Evolutionary conservation across 2,113 vertebrate species (phyloP).

Genomic region (Colossoma macropomum): DNA sequence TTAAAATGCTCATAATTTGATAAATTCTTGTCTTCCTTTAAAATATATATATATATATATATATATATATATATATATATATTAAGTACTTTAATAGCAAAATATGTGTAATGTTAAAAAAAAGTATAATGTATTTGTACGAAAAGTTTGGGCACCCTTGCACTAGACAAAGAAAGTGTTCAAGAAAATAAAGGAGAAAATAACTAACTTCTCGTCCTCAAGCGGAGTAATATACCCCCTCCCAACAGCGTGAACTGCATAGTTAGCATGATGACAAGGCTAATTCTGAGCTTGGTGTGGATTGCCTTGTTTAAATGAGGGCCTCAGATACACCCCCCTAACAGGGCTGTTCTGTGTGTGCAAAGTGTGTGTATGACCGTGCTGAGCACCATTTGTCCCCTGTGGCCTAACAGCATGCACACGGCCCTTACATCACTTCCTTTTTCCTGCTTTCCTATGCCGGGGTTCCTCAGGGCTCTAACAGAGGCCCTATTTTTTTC

Average conservation of each 20-base stretch:
- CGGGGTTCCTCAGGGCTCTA: constrained; percentile 48
- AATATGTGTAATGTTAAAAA: too few relatives aligned
- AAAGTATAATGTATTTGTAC: too few relatives aligned
- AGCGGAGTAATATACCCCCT: too few relatives aligned
- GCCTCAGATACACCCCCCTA: neutral
- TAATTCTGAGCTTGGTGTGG: constrained; percentile 5
- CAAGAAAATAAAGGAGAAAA: too few relatives aligned
- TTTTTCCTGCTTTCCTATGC: constrained; percentile 46
- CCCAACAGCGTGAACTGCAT: neutral
- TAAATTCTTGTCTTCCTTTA: too few relatives aligned
- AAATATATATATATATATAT: too few relatives aligned
- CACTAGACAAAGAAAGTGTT: too few relatives aligned
- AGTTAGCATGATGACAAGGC: constrained; percentile 19
- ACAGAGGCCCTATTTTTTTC: constrained; percentile 42
- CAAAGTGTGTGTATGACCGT: constrained; percentile 31
- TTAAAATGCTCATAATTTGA: too few relatives aligned
- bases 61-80: too few relatives aligned
- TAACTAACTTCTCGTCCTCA: too few relatives aligned
- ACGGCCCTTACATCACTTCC: constrained; percentile 54
- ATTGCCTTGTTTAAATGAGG: constrained; percentile 13
- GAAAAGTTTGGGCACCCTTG: too few relatives aligned
- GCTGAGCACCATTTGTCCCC: constrained; percentile 46
- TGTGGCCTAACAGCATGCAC: constrained; percentile 10
- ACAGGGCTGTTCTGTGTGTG: constrained; percentile 9
- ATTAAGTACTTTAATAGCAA: too few relatives aligned